A percentile compares a stretch with the other conserved stretches of the same genome.
Evolutionary conservation across 2,113 vertebrate genomes (phyloP).

Genomic region (Empidonax traillii): DNA sequence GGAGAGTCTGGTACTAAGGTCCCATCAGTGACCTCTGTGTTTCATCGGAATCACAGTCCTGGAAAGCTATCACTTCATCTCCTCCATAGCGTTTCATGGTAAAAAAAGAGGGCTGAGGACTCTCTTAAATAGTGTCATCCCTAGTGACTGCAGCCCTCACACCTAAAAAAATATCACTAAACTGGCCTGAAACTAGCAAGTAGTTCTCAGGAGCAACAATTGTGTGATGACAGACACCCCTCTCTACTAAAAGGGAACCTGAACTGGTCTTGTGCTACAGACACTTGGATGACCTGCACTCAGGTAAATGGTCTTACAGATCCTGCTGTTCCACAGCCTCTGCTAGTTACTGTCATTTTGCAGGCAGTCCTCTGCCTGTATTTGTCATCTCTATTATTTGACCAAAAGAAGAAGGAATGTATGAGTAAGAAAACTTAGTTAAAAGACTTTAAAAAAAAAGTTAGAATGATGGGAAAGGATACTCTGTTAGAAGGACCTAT

Average conservation of each 20-base stretch:
- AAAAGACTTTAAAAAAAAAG: background rate
- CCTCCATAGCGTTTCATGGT: background rate
- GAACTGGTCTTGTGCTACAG: background rate
- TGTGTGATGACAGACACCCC: background rate
- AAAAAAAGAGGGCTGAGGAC: background rate
- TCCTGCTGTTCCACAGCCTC: background rate
- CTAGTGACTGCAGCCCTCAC: background rate
- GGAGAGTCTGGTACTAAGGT: background rate
- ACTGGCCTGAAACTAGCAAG: background rate
- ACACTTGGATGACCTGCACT: accelerated
- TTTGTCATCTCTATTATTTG: background rate
- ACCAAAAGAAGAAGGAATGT: background rate
- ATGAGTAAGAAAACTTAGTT: background rate
- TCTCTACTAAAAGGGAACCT: background rate
- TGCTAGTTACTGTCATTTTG: background rate
- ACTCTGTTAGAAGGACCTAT: background rate
- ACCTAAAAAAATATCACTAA: background rate
- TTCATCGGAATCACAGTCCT: background rate
- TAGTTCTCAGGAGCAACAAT: background rate
- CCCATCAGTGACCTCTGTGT: background rate
- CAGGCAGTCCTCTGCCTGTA: background rate
- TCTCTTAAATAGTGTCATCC: background rate
- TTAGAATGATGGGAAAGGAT: background rate
- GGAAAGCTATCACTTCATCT: background rate
- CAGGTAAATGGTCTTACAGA: background rate